Percentiles rank a stretch among this genome's conserved stretches.
These are phyloP conservation scores for Macaria notata DNA, from an alignment of 2,888 invertebrate genomes.

Conservation along the genomic window DNA sequence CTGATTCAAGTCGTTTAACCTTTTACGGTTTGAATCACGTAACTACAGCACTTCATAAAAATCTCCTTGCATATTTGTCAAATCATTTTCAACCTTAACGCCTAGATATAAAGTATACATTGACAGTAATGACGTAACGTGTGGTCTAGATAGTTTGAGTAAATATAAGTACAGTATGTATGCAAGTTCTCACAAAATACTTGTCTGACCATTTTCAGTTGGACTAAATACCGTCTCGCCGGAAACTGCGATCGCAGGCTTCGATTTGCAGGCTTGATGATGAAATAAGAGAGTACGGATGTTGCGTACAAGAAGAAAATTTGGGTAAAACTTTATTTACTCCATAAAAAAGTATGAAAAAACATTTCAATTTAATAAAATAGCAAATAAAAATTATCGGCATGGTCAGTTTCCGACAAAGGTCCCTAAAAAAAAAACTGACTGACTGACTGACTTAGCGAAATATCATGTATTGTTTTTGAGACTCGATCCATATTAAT, in stretches of 20 bases:
- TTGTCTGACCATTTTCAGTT: constrained; percentile 26
- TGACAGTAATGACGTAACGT: constrained; percentile 1
- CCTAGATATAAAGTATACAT: constrained; percentile 4
- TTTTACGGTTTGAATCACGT: constrained; percentile 25
- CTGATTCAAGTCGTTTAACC: constrained; percentile 23
- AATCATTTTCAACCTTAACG: constrained; percentile 8
- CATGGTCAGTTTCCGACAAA: too few species aligned
- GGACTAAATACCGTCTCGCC: constrained; percentile 29
- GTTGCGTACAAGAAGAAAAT: background rate
- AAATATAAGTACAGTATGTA: constrained; percentile 6
- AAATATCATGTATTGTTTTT: too few species aligned
- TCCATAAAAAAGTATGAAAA: too few species aligned
- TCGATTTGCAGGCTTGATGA: background rate
- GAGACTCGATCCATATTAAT: too few species aligned
- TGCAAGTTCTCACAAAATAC: constrained; percentile 24
- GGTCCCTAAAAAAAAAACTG: too few species aligned
- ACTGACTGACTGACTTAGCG: too few species aligned
- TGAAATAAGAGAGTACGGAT: background rate
- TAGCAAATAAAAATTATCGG: too few species aligned
- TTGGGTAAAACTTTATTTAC: too few species aligned
- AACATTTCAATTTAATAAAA: too few species aligned
- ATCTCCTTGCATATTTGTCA: background rate
- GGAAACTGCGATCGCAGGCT: constrained; percentile 17
- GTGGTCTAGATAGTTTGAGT: constrained; percentile 2
- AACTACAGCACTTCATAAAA: constrained; percentile 8